Base-by-base conservation (phyloP, 2,797 vertebrate species). In the Lophius americanus region DNA sequence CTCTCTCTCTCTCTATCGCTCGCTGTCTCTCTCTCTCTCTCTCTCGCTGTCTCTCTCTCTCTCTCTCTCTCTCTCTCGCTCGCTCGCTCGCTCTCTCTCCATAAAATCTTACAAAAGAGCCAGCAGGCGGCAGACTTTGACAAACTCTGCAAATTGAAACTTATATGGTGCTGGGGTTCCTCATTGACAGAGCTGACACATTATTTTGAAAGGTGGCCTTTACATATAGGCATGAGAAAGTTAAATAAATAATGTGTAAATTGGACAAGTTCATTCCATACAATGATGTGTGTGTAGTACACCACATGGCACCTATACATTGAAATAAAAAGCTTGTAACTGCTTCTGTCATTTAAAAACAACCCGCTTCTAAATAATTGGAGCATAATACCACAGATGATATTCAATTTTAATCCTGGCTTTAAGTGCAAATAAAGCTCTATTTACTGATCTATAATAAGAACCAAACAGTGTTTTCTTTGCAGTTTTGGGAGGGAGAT, bases 111-210 rank as follows among this genome's bases (percentile, higher is more conserved):
- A 39, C 23, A 13, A 53, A 56, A 41, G 1, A 51, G 6, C 82
- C 91, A 88, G 73, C 70, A 89, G 91, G 68, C 80, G 88, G 82
- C 86, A 78, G 58, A 35, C 54, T 74, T 39, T 33, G 7, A 47
- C 38, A 42, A 68, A 12, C 23, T 23, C 23, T 23, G 44, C 50
- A 49, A 51, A 39, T 50, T 33, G 23, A 23, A 23, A 23, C 23
- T 23, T 23, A 23, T 23, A 23, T 1, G 23, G 23, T 23, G 23
- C 23, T 23, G 23, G 23, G 23, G 23, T 23, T 23, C 23, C 23
- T 23, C 23, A 23, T 23, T 23, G 23, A 23, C 23, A 23, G 23
- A 23, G 23, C 23, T 23, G 23, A 23, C 23, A 23, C 23, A 10
- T 42, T 9, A 41, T 37, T 63, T 53, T 9, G 51, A 42, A 51